These are phyloP conservation scores for Cossypha dichroa DNA, from an alignment of 2,797 vertebrate genomes.

Conservation along the genomic window DNA sequence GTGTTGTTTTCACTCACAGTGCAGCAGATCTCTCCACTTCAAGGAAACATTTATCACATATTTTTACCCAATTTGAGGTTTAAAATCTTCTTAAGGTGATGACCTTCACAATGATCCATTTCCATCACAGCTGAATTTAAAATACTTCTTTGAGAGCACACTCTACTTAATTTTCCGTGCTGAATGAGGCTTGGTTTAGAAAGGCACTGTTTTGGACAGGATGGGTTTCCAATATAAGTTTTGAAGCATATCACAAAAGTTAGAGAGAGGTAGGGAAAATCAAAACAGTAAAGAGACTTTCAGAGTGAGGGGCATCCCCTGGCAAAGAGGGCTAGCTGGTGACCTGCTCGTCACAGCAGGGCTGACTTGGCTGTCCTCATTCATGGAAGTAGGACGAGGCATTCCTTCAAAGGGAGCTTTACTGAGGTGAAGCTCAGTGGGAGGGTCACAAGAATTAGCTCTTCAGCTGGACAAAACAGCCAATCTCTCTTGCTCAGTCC, in stretches of 20 bases:
- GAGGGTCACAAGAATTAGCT: neutral
- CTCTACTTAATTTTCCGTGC: neutral
- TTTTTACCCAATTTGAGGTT: neutral
- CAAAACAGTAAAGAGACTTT: neutral
- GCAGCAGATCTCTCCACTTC: neutral
- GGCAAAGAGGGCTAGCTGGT: neutral
- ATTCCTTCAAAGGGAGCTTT: neutral
- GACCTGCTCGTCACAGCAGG: neutral
- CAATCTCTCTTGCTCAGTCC: neutral
- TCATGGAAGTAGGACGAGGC: neutral
- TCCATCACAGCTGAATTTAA: neutral
- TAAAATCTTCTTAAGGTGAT: slow-evolving; percentile 1
- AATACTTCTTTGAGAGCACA: neutral
- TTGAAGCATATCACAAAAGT: neutral
- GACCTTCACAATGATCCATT: neutral
- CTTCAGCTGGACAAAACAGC: neutral
- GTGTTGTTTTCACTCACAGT: slow-evolving; percentile 29
- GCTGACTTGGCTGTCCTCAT: neutral
- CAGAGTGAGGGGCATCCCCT: neutral
- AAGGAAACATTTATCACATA: neutral
- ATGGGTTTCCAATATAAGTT: neutral
- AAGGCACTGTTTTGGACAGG: neutral
- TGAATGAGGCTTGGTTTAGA: neutral
- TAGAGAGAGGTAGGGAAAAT: neutral
- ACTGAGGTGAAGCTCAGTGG: neutral